These are phyloP conservation scores for Aradophagus sp. DNA, from an alignment of 1,140 invertebrate species.

Conservation along the genomic window DNA sequence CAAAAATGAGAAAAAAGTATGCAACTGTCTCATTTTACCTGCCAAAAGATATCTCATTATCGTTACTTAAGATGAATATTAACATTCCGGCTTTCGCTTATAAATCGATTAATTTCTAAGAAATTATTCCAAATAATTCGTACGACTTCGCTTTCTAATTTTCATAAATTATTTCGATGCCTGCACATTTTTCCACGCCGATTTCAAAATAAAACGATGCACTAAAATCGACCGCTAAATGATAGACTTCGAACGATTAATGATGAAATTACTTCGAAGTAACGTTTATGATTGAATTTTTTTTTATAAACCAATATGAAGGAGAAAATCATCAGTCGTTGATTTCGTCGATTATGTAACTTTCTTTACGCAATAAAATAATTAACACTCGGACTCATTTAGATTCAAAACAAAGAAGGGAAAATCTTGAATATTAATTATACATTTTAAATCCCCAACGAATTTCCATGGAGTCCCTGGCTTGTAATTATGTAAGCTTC, in stretches of 20 bases:
- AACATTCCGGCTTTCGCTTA: constrained; percentile 53
- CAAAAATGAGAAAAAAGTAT: constrained; percentile 11
- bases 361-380: constrained; percentile 16
- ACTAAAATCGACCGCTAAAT: too few relatives aligned
- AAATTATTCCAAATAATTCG: constrained; percentile 51
- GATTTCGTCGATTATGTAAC: constrained; percentile 10
- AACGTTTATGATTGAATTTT: too few relatives aligned
- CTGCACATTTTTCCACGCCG: constrained; percentile 19
- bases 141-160: constrained; percentile 55
- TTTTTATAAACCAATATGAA: too few relatives aligned
- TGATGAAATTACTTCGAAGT: too few relatives aligned
- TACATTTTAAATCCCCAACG: too few relatives aligned
- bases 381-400: too few relatives aligned
- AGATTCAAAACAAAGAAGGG: too few relatives aligned
- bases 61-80: constrained; percentile 51
- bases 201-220: too few relatives aligned
- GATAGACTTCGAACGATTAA: too few relatives aligned
- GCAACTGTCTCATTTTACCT: constrained; percentile 12
- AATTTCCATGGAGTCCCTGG: not conserved
- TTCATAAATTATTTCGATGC: constrained; percentile 37
- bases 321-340: constrained; percentile 16
- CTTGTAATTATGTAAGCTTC: constrained; percentile 9
- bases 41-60: constrained; percentile 30
- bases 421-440: constrained; percentile 3
- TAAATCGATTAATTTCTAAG: constrained; percentile 57